Evolutionary conservation across 2,113 vertebrate genomes (phyloP).

Genomic region (Tapirus terrestris): DNA sequence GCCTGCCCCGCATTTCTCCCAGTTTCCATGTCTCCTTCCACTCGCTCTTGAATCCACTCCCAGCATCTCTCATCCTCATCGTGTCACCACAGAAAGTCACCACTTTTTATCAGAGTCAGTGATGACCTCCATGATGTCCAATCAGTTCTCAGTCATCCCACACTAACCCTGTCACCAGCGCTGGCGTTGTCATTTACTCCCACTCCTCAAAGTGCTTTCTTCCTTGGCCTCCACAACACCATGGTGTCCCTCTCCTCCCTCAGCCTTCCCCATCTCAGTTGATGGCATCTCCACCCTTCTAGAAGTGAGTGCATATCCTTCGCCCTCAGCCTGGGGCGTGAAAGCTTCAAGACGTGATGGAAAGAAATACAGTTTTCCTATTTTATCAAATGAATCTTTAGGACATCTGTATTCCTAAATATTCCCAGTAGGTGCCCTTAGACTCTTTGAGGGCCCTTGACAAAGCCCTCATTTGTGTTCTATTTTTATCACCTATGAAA

Average conservation of each 20-base stretch:
- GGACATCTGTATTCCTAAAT: background rate
- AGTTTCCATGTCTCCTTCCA: rapidly evolving
- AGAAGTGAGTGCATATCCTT: rapidly evolving
- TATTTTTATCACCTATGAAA: background rate
- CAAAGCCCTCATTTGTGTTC: background rate
- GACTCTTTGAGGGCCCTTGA: background rate
- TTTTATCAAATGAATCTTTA: background rate
- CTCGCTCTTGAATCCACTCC: background rate
- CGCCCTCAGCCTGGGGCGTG: background rate
- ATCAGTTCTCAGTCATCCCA: background rate
- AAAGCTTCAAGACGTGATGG: background rate
- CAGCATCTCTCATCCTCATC: too few species aligned
- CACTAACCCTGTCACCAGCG: rapidly evolving
- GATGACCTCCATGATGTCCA: rapidly evolving
- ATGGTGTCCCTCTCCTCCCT: rapidly evolving
- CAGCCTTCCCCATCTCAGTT: rapidly evolving
- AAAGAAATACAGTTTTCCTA: background rate
- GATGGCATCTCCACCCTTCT: background rate
- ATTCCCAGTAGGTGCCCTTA: background rate
- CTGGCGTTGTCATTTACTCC: rapidly evolving
- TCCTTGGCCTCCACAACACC: background rate
- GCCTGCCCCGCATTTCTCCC: background rate
- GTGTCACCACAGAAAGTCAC: rapidly evolving
- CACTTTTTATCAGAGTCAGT: background rate
- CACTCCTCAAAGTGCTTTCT: background rate